Evolutionary conservation across 1,140 invertebrate genomes (phyloP), one percentile per base, ranked within the genome.

Genomic region (Eupeodes corollae): DNA sequence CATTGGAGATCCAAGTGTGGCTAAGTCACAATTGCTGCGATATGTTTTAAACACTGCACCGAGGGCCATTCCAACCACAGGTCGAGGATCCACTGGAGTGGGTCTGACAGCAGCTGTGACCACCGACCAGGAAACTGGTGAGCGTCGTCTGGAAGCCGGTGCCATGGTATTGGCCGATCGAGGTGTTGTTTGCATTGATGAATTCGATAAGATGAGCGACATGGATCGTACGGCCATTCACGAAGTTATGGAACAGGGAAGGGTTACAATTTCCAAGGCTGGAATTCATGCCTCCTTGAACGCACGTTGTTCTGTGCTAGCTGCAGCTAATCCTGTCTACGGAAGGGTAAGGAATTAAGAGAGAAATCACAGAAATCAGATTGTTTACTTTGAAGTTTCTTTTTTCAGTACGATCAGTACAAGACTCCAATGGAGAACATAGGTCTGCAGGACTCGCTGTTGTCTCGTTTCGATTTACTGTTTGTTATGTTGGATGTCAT

Each of bases 131-230:
- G 96, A 99, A 66, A 95, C 89, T 42, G 91, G 93, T 13, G 85
- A 90, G 56, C 73, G 86, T 50, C 75, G 92, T 47, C 67, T 99
- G 16, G 96, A 99, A 75, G 96, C 95, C 6, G 96, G 96, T 60
- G 96, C 96, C 51, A 99, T 99, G 96, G 96, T 99, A n/a, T 67
- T 99, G 21, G 96, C 93, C 0, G 96, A 99, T 73, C 75, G 95
- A 44, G 96, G 96, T 18, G 88, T 99, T 40, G 95, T 99, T 42
- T 99, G 96, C 65, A 99, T 99, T 67, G 97, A 99, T 71, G 96
- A 99, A 74, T 99, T 99, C 71, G 96, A 99, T 73, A 99, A 99
- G 75, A 99, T 99, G 97, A 93, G 92, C n/a, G 97, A 99, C 63
- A 91, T 97, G 46, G 96, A 99, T 74, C 76, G 96, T 57, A 99